Percentiles rank a stretch among this genome's conserved stretches.
phyloP scores from a whole-genome alignment of 2,797 vertebrate genomes.

The Discoglossus pictus region DNA sequence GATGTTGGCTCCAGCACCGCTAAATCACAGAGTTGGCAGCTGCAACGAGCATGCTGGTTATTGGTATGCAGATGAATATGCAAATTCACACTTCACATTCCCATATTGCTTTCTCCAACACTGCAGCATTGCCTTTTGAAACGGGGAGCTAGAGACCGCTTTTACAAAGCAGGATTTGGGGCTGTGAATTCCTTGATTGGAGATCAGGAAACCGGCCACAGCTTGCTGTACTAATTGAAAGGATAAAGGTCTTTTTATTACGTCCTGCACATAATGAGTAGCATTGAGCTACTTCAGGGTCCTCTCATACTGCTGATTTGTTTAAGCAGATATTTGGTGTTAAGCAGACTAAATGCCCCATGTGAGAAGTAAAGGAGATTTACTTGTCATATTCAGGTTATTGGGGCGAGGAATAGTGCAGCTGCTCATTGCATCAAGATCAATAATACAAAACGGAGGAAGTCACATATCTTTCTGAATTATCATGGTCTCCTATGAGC shows the following conservation, averaged over 20 bases:
- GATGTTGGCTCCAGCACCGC: constrained; percentile 23
- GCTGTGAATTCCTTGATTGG: constrained; percentile 18
- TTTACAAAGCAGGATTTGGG: constrained; percentile 23
- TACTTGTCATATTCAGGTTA: background rate
- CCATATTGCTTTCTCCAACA: constrained; percentile 22
- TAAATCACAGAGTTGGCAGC: constrained; percentile 24
- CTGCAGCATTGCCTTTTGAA: constrained; percentile 2
- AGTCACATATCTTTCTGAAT: no score
- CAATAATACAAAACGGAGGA: background rate
- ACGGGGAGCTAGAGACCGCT: constrained; percentile 12
- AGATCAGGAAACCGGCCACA: constrained; percentile 15
- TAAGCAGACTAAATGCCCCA: constrained; percentile 2
- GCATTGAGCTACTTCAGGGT: constrained; percentile 22
- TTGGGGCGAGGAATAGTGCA: background rate
- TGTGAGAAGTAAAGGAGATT: constrained; percentile 2
- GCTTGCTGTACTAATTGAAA: constrained; percentile 19
- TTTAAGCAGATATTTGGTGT: constrained; percentile 12
- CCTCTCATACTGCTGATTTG: background rate
- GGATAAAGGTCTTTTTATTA: constrained; percentile 20
- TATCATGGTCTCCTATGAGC: no score
- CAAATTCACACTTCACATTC: constrained; percentile 20
- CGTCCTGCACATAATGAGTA: constrained; percentile 15
- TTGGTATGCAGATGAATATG: constrained; percentile 48
- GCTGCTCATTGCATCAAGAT: background rate
- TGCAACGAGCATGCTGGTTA: constrained; percentile 24